phyloP scores from a whole-genome alignment of 2,888 invertebrate genomes.

The Drosophila yooni region DNA sequence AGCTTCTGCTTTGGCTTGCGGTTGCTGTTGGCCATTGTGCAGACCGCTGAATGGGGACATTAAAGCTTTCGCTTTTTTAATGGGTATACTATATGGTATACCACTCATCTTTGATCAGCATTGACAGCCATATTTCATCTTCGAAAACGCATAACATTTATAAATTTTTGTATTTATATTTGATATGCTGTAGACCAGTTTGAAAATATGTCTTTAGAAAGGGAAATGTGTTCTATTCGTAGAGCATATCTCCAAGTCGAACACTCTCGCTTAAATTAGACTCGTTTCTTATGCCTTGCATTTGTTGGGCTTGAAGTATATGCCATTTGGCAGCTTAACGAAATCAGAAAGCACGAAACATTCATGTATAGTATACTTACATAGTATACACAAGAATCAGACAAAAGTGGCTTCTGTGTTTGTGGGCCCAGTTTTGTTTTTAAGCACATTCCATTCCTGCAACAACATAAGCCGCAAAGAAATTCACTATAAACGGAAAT shows the following conservation, averaged over 20 bases:
- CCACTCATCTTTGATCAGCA: neutral
- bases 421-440: slow-evolving; percentile 61
- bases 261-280: neutral
- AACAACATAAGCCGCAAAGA: slow-evolving; percentile 77
- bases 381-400: slow-evolving; percentile 2
- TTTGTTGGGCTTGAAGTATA: slow-evolving; percentile 41
- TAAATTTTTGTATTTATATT: neutral
- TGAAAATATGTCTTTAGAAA: neutral
- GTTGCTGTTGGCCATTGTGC: slow-evolving; percentile 45
- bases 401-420: slow-evolving; percentile 17
- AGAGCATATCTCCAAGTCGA: slow-evolving; percentile 13
- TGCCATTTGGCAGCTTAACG: slow-evolving; percentile 52
- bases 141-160: neutral
- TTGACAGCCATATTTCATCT: neutral
- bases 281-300: slow-evolving; percentile 24
- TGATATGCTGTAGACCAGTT: neutral
- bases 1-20: slow-evolving; percentile 39
- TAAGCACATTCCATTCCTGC: slow-evolving; percentile 42
- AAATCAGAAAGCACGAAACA: slow-evolving; percentile 42
- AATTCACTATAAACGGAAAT: slow-evolving; percentile 82
- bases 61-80: slow-evolving; percentile 39
- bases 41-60: slow-evolving; percentile 54
- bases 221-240: neutral
- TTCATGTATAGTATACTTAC: slow-evolving; percentile 5
- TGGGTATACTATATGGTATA: neutral